phyloP scores from a whole-genome alignment of 2,797 vertebrate genomes.

The Orientallactaga sibirica region DNA sequence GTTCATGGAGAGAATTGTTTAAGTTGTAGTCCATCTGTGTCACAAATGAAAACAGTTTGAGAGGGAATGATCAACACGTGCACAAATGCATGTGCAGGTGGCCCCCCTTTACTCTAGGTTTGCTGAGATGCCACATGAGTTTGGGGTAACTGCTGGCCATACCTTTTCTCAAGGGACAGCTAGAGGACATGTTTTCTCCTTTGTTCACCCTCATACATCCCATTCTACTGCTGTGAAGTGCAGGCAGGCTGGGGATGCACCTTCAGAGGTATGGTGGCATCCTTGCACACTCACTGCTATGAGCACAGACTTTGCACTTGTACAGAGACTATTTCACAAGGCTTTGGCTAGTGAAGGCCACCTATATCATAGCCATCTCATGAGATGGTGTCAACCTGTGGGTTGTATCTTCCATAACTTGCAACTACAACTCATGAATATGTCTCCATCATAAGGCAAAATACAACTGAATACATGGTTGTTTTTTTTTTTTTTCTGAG shows the following conservation, averaged over 20 bases:
- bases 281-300: not conserved
- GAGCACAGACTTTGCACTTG: not conserved
- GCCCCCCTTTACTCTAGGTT: not conserved
- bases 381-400: too few species aligned
- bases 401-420: not conserved
- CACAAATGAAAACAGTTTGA: too few species aligned
- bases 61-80: accelerated
- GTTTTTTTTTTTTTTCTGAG: too few species aligned
- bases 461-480: not conserved
- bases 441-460: too few species aligned
- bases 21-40: too few species aligned
- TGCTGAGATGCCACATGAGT: not conserved
- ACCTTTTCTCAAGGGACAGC: not conserved
- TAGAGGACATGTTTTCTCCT: not conserved
- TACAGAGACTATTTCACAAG: not conserved
- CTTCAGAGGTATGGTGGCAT: not conserved
- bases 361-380: not conserved
- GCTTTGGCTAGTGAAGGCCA: not conserved
- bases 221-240: accelerated
- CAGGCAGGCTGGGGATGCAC: not conserved
- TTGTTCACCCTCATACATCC: accelerated
- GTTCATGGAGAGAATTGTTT: not conserved
- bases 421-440: not conserved
- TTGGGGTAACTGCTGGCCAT: not conserved
- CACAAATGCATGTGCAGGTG: accelerated